Evolutionary conservation across 2,113 vertebrate genomes (phyloP), one percentile per base, ranked within the genome.

Genomic region (Dicentrarchus labrax): DNA sequence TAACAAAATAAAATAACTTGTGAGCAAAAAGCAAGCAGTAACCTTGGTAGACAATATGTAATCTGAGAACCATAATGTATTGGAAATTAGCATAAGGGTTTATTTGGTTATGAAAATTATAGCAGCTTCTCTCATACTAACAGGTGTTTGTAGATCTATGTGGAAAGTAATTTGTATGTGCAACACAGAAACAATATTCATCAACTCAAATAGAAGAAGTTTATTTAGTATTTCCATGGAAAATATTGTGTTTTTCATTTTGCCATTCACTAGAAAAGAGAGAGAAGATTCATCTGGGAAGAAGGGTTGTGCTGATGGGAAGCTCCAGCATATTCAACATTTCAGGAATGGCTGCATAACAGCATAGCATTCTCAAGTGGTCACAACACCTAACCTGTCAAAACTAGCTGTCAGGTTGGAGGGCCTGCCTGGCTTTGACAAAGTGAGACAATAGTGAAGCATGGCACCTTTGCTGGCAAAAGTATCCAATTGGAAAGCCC

Each of bases 351-450:
- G n/a, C 54, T 62, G 24, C 56, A 43, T 38, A 17, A 56, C 4
- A 7, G 24, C 21, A 43, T 2, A n/a, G 39, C 54, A 50, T 72
- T 64, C 9, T 47, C 68, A 68, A 59, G 36, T 57, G 64, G 76
- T 76, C 59, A n/a, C 24, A 59, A 68, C 62, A 70, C 48, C 30
- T 65, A 54, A 61, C 16, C 67, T 72, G 67, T n/a, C n/a, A 45
- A 30, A 16, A 39, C 17, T 41, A 62, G 30, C 57, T 39, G 50
- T 72, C 51, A 21, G 48, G 36, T 53, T 68, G 47, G 61, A 67
- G 50, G 8, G 3, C 45, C 51, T 54, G 38, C 5, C 19, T 61
- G 54, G 66, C 21, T 72, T 45, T 30, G 38, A 69, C 57, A 70
- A 4, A 64, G 19, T 57, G 21, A 78, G 48, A 68, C 45, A 78